phyloP scores from a whole-genome alignment of 2,888 invertebrate genomes.

The Epicampocera succincta region DNA sequence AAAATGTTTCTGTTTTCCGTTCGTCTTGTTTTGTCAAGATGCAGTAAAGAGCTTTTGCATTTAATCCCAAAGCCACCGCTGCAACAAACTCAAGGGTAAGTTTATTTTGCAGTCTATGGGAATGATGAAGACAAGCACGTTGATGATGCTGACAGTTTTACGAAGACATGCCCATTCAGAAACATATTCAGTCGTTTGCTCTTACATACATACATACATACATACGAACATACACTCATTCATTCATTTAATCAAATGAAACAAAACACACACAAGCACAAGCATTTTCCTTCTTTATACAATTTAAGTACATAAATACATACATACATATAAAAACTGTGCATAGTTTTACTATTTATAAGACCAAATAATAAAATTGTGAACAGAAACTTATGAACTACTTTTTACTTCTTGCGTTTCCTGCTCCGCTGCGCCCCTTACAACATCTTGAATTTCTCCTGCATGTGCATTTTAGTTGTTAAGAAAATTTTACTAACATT shows the following conservation, averaged over 20 bases:
- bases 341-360: constrained; percentile 66
- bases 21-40: constrained; percentile 53
- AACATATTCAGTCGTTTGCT: constrained; percentile 36
- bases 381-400: constrained; percentile 70
- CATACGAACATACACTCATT: constrained; percentile 4
- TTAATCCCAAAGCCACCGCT: constrained; percentile 68
- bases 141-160: constrained; percentile 58
- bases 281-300: neutral
- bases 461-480: constrained; percentile 61
- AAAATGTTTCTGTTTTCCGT: constrained; percentile 32
- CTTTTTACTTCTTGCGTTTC: constrained; percentile 57
- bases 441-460: constrained; percentile 45
- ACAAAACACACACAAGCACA: constrained; percentile 9
- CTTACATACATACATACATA: constrained; percentile 23
- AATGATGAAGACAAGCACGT: constrained; percentile 46
- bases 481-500: constrained; percentile 65
- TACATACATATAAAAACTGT: too few species aligned
- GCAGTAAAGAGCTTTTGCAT: constrained; percentile 64
- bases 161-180: constrained; percentile 55
- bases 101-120: constrained; percentile 57
- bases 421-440: neutral
- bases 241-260: neutral
- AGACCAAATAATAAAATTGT: constrained; percentile 67
- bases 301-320: constrained; percentile 6
- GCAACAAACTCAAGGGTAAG: constrained; percentile 71